Evolutionary conservation across 2,888 invertebrate species (phyloP), one percentile per base, ranked within the genome.

Genomic region (Tortrix viridana): DNA sequence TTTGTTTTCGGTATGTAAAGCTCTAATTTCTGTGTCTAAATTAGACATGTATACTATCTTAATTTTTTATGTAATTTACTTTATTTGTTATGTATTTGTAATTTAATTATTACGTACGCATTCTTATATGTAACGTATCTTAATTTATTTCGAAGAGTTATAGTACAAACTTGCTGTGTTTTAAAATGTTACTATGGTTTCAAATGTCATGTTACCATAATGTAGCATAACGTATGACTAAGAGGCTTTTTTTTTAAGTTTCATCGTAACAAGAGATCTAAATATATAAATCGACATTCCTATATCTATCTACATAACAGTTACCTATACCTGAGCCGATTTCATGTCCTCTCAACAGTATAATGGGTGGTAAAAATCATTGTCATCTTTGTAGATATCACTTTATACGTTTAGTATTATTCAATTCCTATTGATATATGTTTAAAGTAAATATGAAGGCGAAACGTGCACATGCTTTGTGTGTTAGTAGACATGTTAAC

Each of bases 151-250:
- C 3, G 12, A 26, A 26, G 32, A 32, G 32, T 3, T 32, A 3
- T 3, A 32, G 32, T 32, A 3, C 32, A 32, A 32, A 32, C 32
- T 12, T 32, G 12, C 12, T 32, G 32, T 32, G 32, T 32, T 32
- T 32, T 12, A 12, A 12, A 32, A 32, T 32, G 12, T 32, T 32
- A 32, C 12, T 57, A 19, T 46, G 37, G 62, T 52, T 19, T 38
- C 62, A 62, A 56, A 62, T 62, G 62, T 62, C 62, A 62, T 52
- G 62, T 47, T 50, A 22, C 56, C 44, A 47, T 44, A 20, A 38
- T 6, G 23, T 57, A 23, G 37, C 37, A 52, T 52, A 9, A 37
- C 50, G 16, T 20, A 44, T 44, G 38, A 6, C 38, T 18, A 18
- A 41, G 20, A 12, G 32, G 12, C 12, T 20, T 37, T 12, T 14